Conservation (phyloP, 2,797 vertebrate species). For the Enteromius mattozi region DNA sequence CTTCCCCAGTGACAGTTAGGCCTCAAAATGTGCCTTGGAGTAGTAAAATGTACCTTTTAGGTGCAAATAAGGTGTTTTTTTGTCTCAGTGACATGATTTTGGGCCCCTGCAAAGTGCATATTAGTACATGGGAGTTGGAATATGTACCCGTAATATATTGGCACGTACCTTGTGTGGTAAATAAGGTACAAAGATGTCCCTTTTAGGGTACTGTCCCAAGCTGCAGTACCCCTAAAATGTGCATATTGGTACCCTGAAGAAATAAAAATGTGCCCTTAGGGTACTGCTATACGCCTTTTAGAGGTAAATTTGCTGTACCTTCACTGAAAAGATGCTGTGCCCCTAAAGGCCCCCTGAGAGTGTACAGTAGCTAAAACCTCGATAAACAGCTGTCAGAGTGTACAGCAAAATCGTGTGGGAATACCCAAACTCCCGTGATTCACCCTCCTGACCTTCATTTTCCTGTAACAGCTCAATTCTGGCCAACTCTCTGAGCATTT, state of each 20-base stretch:
- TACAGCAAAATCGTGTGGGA: conserved; percentile 31
- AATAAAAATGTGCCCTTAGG: neutral
- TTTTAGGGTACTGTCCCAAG: neutral
- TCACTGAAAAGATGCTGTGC: neutral
- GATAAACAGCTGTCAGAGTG: conserved; percentile 38
- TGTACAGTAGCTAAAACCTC: conserved; percentile 40
- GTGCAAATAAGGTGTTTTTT: neutral
- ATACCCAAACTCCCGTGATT: conserved; percentile 32
- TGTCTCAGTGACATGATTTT: neutral
- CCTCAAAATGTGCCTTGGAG: neutral
- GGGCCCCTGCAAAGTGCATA: neutral
- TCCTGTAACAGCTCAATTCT: conserved; percentile 38
- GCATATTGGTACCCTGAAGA: neutral
- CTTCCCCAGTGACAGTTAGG: no score
- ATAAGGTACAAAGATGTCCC: neutral
- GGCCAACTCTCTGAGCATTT: conserved; percentile 38
- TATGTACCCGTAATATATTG: neutral
- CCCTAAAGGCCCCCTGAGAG: neutral
- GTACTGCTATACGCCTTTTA: neutral
- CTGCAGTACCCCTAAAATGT: neutral
- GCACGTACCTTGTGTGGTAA: neutral
- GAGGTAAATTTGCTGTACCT: neutral
- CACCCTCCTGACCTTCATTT: conserved; percentile 22
- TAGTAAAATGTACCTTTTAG: neutral
- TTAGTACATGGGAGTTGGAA: neutral